Percentiles rank a stretch among this genome's conserved stretches.
Evolutionary conservation across 2,888 invertebrate genomes (phyloP).

Genomic region (Gerris lacustris): DNA sequence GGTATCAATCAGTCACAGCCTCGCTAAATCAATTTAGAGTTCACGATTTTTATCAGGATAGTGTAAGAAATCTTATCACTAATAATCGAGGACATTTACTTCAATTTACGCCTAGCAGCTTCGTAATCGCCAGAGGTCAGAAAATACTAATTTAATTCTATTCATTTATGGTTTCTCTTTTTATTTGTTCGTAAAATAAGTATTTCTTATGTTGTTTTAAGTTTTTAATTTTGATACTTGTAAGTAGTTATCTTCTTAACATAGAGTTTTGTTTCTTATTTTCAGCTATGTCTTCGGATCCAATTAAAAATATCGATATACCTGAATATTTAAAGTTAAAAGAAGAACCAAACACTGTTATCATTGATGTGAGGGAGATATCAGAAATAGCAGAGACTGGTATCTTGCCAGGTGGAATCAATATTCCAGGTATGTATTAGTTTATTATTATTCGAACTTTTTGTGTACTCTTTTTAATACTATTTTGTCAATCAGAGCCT

Average conservation of each 20-base stretch:
- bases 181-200: not conserved
- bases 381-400: constrained; percentile 57
- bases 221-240: not conserved
- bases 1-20: too few species aligned
- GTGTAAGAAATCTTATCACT: too few species aligned
- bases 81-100: not conserved
- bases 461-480: not conserved
- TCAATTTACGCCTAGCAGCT: not conserved
- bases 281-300: constrained; percentile 8
- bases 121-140: not conserved
- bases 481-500: too few species aligned
- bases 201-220: not conserved
- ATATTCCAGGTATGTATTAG: constrained; percentile 55
- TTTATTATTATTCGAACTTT: constrained; percentile 12
- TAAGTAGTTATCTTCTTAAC: not conserved
- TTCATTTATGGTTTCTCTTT: not conserved
- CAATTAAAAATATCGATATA: constrained; percentile 8
- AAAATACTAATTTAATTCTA: not conserved
- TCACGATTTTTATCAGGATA: too few species aligned
- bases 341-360: constrained; percentile 12
- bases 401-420: constrained; percentile 57
- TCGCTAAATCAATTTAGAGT: too few species aligned
- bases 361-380: constrained; percentile 67
- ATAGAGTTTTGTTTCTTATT: not conserved
- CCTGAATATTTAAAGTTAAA: constrained; percentile 12